phyloP scores from a whole-genome alignment of 2,888 invertebrate species.

The Exephanes ischioxanthus region DNA sequence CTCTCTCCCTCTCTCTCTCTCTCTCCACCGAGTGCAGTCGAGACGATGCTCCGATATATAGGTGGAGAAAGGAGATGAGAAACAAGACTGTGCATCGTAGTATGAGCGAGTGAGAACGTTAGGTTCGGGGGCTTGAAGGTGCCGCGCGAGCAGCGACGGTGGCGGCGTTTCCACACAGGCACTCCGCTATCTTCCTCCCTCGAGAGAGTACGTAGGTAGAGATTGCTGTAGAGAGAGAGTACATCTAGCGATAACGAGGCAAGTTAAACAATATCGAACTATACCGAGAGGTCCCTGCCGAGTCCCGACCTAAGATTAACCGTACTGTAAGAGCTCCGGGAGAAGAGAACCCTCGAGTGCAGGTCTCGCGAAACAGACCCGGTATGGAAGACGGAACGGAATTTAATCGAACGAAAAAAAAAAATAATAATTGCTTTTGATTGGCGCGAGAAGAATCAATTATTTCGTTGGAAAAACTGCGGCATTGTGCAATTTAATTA shows the following conservation, averaged over 20 bases:
- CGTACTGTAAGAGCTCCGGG: slow-evolving; percentile 67
- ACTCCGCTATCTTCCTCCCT: slow-evolving; percentile 64
- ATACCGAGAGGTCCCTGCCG: slow-evolving; percentile 76
- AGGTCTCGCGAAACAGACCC: slow-evolving; percentile 16
- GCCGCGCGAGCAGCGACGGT: slow-evolving; percentile 43
- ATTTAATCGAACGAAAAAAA: slow-evolving; percentile 29
- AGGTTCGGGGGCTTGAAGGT: slow-evolving; percentile 57
- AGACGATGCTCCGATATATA: slow-evolving; percentile 49
- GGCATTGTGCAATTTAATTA: background rate
- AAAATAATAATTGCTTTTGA: background rate
- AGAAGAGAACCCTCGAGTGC: slow-evolving; percentile 36
- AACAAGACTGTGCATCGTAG: slow-evolving; percentile 61
- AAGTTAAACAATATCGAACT: slow-evolving; percentile 85
- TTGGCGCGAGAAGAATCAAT: background rate
- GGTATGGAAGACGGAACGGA: slow-evolving; percentile 1
- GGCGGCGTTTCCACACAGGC: slow-evolving; percentile 39
- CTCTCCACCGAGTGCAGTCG: slow-evolving; percentile 44
- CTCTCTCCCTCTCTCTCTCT: slow-evolving; percentile 47
- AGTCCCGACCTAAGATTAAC: slow-evolving; percentile 82
- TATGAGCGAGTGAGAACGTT: slow-evolving; percentile 65
- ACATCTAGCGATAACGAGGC: slow-evolving; percentile 84
- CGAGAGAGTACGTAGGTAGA: slow-evolving; percentile 66
- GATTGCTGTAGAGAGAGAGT: slow-evolving; percentile 83
- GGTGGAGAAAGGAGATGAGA: slow-evolving; percentile 64
- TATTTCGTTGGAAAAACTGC: background rate